phyloP scores from a whole-genome alignment of 2,797 vertebrate genomes.

The Sebastes taczanowskii region DNA sequence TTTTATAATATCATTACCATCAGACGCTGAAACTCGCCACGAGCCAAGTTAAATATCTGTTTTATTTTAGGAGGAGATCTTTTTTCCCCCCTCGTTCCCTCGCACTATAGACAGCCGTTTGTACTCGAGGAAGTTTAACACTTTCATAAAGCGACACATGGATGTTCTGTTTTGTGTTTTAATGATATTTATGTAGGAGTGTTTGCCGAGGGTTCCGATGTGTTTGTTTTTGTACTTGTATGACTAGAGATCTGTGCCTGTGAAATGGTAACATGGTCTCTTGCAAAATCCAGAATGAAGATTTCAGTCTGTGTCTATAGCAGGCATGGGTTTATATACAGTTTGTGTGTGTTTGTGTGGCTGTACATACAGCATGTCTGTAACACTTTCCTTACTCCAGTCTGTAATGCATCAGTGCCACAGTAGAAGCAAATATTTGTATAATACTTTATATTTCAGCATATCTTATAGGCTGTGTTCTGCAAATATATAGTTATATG shows the following conservation, averaged over 20 bases:
- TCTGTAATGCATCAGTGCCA: background rate
- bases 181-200: constrained; percentile 65
- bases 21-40: constrained; percentile 71
- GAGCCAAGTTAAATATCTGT: constrained; percentile 86
- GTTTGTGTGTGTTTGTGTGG: background rate
- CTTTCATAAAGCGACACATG: constrained; percentile 64
- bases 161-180: constrained; percentile 74
- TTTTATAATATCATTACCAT: constrained; percentile 86
- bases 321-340: background rate
- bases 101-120: constrained; percentile 68
- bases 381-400: background rate
- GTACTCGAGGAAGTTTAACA: constrained; percentile 61
- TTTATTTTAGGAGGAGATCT: constrained; percentile 81
- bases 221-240: constrained; percentile 61
- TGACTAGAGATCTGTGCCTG: constrained; percentile 40
- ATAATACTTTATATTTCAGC: background rate
- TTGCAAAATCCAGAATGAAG: constrained; percentile 16
- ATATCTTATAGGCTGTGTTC: background rate
- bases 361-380: background rate
- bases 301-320: constrained; percentile 1
- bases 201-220: constrained; percentile 41
- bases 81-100: constrained; percentile 27
- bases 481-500: background rate
- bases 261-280: constrained; percentile 20
- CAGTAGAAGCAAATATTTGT: background rate